These are phyloP conservation scores for Drosophila setosimentum DNA, from an alignment of 2,888 invertebrate species.

Conservation along the genomic window DNA sequence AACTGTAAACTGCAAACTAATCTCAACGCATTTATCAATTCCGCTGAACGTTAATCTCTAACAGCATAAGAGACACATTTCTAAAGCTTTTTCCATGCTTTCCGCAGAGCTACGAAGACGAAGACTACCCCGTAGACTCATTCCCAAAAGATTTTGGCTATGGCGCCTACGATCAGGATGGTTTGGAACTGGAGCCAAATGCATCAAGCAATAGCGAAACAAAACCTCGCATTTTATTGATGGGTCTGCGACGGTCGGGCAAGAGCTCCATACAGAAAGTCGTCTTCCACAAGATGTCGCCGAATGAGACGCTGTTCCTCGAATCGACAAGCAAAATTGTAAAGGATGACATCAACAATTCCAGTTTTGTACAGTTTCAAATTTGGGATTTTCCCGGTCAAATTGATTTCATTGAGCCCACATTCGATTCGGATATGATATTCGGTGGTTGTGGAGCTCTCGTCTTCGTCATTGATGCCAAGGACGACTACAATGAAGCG, in stretches of 20 bases:
- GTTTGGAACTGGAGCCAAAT: constrained; percentile 72
- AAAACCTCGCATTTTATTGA: constrained; percentile 96
- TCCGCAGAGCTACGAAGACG: constrained; percentile 87
- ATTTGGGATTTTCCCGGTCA: constrained; percentile 99
- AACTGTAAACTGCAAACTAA: constrained; percentile 16
- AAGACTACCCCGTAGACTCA: constrained; percentile 87
- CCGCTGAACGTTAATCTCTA: neutral
- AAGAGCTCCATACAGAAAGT: constrained; percentile 99
- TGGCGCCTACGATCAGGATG: constrained; percentile 93
- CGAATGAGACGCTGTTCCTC: constrained; percentile 98
- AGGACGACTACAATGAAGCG: constrained; percentile 99
- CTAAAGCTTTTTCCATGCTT: neutral
- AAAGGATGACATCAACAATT: constrained; percentile 98
- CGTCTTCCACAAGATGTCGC: constrained; percentile 99
- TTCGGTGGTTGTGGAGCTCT: constrained; percentile 99
- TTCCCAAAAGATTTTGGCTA: constrained; percentile 98
- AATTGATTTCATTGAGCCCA: constrained; percentile 98
- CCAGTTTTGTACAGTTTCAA: constrained; percentile 99
- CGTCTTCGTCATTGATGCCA: constrained; percentile 99
- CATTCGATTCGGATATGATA: constrained; percentile 97
- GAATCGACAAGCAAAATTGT: constrained; percentile 99
- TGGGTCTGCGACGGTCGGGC: constrained; percentile 98
- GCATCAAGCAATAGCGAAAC: constrained; percentile 83
- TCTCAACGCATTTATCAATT: neutral
- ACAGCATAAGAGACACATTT: neutral